Evolutionary conservation across 2,113 vertebrate species (phyloP).

Genomic region (Helogale parvula): DNA sequence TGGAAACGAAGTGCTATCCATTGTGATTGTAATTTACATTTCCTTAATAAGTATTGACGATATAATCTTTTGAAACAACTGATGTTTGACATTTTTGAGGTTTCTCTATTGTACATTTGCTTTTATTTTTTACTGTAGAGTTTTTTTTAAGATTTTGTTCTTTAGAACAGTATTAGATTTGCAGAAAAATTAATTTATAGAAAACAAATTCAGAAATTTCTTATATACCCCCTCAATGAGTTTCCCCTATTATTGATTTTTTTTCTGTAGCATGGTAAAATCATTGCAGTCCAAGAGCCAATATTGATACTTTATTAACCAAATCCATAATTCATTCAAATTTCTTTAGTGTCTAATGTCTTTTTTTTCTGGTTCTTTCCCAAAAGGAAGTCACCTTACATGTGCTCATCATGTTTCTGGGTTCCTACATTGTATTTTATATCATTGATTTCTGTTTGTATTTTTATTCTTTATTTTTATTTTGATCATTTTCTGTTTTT

Average conservation of each 20-base stretch:
- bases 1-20: background rate
- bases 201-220: background rate
- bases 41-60: background rate
- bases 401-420: background rate
- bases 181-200: background rate
- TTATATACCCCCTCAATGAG: background rate
- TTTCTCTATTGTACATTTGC: background rate
- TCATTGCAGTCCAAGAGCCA: background rate
- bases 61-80: background rate
- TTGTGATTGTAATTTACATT: background rate
- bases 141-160: background rate
- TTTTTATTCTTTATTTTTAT: background rate
- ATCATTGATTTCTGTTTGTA: background rate
- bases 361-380: background rate
- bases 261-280: background rate
- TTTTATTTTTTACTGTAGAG: background rate
- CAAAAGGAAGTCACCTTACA: background rate
- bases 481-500: background rate
- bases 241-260: background rate
- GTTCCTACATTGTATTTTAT: background rate
- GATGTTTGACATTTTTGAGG: background rate
- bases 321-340: background rate
- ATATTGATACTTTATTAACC: background rate
- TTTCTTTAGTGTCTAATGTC: background rate
- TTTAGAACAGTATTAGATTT: background rate